phyloP scores from a whole-genome alignment of 2,888 invertebrate species.

The Xestia ashworthii region DNA sequence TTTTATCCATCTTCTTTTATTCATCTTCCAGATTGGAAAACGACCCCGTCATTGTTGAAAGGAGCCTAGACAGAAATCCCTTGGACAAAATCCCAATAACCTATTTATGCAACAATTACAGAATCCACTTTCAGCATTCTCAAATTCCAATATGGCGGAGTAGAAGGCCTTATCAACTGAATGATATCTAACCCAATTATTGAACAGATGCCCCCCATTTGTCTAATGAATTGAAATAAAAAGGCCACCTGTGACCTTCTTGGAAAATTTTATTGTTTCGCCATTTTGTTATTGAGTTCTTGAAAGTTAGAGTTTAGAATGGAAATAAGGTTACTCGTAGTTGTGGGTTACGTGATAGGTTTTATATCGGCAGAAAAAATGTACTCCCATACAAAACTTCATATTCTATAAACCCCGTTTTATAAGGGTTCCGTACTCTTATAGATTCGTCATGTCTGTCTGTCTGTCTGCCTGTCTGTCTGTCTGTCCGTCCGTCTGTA shows the following conservation, averaged over 20 bases:
- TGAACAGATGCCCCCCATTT: constrained; percentile 70
- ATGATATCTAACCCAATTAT: constrained; percentile 69
- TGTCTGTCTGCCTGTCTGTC: too few relatives aligned
- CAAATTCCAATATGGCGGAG: constrained; percentile 56
- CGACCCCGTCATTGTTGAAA: too few relatives aligned
- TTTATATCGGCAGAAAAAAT: not conserved
- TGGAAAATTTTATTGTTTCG: constrained; percentile 56
- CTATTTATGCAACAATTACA: constrained; percentile 31
- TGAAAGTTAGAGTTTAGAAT: constrained; percentile 21
- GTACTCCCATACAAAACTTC: too few relatives aligned
- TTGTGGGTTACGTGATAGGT: not conserved
- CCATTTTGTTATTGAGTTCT: constrained; percentile 60
- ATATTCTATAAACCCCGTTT: too few relatives aligned
- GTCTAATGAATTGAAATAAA: constrained; percentile 73
- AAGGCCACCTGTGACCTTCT: constrained; percentile 64
- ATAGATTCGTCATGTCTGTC: too few relatives aligned
- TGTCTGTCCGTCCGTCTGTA: too few relatives aligned
- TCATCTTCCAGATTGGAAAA: not conserved
- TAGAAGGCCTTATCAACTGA: constrained; percentile 35
- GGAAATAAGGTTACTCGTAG: not conserved
- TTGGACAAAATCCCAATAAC: not conserved
- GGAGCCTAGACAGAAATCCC: not conserved
- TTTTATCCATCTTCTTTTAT: too few relatives aligned
- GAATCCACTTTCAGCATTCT: constrained; percentile 18
- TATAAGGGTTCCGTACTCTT: too few relatives aligned